These are phyloP conservation scores for Aphelinus certus DNA, from an alignment of 1,140 invertebrate genomes.

Conservation along the genomic window DNA sequence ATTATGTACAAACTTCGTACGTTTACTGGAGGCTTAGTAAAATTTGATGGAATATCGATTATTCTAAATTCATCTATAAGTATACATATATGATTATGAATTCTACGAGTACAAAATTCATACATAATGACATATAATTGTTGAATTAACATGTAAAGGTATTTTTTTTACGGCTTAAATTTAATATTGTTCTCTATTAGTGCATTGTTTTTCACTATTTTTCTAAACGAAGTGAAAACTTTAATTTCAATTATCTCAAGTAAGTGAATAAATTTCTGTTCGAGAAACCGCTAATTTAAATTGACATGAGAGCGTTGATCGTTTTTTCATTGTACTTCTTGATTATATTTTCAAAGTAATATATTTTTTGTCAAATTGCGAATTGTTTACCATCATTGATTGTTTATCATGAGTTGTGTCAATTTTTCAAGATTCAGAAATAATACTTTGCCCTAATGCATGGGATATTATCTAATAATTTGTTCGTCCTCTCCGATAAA, in stretches of 20 bases:
- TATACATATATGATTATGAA: too few species aligned
- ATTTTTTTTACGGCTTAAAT: constrained; percentile 7
- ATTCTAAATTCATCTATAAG: not conserved
- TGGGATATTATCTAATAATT: too few species aligned
- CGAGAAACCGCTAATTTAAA: constrained; percentile 13
- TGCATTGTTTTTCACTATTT: constrained; percentile 16
- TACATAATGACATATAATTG: constrained; percentile 13
- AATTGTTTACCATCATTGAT: too few species aligned
- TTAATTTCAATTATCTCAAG: constrained; percentile 17
- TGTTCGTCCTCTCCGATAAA: not conserved
- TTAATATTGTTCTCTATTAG: not conserved
- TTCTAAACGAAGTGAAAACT: constrained; percentile 22
- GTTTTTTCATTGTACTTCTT: not conserved
- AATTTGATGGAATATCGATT: not conserved
- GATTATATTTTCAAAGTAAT: not conserved
- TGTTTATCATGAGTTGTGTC: too few species aligned
- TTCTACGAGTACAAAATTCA: not conserved
- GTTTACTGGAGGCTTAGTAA: not conserved
- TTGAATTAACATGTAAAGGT: not conserved
- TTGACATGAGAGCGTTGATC: constrained; percentile 19
- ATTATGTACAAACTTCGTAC: constrained; percentile 11
- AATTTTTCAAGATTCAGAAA: too few species aligned
- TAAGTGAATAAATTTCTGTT: constrained; percentile 15
- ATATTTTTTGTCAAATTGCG: too few species aligned
- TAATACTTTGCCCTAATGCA: too few species aligned